A percentile compares a stretch with the other conserved stretches of the same genome.
Conservation (phyloP, 1,140 invertebrate genomes). For the Camponotus floridanus region DNA sequence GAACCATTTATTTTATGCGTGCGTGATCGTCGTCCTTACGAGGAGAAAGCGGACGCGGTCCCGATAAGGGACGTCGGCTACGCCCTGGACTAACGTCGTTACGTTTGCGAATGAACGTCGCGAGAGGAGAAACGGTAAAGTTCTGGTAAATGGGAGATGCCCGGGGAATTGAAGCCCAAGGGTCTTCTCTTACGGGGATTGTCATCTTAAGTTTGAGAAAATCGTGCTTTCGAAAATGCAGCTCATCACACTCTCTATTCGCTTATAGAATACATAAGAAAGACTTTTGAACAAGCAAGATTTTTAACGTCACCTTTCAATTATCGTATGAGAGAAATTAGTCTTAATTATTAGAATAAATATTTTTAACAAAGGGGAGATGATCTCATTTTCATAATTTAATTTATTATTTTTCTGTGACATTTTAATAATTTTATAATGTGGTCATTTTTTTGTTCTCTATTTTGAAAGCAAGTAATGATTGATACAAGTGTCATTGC, state of each 20-base stretch:
- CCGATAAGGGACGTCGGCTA: conserved; percentile 50
- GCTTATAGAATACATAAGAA: too few species aligned
- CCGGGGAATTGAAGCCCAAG: conserved; percentile 3
- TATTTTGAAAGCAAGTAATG: background rate
- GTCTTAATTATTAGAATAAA: conserved; percentile 14
- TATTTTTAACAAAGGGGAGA: background rate
- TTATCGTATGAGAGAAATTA: background rate
- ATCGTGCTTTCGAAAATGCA: conserved; percentile 4
- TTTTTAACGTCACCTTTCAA: conserved; percentile 5
- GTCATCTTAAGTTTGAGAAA: conserved; percentile 19
- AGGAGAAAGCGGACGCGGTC: conserved; percentile 33
- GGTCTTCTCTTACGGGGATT: conserved; percentile 12
- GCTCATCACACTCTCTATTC: background rate
- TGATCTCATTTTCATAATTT: background rate
- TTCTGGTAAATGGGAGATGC: conserved; percentile 7
- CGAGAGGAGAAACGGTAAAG: conserved; percentile 46
- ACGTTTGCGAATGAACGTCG: conserved; percentile 53
- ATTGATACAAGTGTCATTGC: background rate
- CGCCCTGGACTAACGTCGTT: conserved; percentile 53
- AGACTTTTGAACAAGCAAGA: background rate
- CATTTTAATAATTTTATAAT: background rate
- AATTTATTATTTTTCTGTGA: background rate
- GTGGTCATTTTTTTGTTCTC: background rate
- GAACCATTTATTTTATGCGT: conserved; percentile 81
- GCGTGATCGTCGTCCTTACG: conserved; percentile 73